Evolutionary conservation across 2,888 invertebrate genomes (phyloP), one percentile per base, ranked within the genome.

Genomic region (Adelognathus sp.): DNA sequence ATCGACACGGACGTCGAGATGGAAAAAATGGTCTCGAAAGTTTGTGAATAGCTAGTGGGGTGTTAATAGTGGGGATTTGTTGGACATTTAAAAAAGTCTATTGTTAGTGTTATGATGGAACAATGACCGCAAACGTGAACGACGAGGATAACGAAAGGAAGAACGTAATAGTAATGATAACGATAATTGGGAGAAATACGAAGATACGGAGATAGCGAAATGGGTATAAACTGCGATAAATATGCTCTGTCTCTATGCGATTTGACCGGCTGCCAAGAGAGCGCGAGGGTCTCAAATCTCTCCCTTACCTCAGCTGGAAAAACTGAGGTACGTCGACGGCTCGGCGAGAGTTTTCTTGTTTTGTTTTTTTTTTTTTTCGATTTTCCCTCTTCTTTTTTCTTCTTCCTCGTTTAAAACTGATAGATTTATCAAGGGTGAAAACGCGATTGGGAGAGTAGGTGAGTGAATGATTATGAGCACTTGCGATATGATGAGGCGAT

Each of bases 11-110:
- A 95, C 92, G 94, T 95, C 90, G 95, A 95, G 91, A 95, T 96
- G 95, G 95, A 95, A 92, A 95, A 95, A 92, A 94, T 95, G 93
- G 95, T 95, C 84, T 94, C 95, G 85, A 94, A 95, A 91, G 94
- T 94, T 91, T 93, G 93, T 90, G 93, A 93, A 92, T 93, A 93
- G 92, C 90, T 87, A 88, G 88, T 86, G 87, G 29, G 86, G 85
- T 88, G 86, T 87, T 89, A 88, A 86, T 88, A 88, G n/a, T n/a
- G n/a, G 85, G 87, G 88, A 88, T 91, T n/a, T 91, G 91, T 91
- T 91, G 91, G 89, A 90, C 89, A 88, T 91, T 90, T 90, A 88
- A 84, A 88, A 90, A 90, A 91, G 90, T 90, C 88, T 91, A 90
- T 88, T 88, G 85, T 87, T 87, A 88, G 88, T 87, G 88, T 88